Evolutionary conservation across 2,888 invertebrate species (phyloP).

Genomic region (Operophtera brumata): DNA sequence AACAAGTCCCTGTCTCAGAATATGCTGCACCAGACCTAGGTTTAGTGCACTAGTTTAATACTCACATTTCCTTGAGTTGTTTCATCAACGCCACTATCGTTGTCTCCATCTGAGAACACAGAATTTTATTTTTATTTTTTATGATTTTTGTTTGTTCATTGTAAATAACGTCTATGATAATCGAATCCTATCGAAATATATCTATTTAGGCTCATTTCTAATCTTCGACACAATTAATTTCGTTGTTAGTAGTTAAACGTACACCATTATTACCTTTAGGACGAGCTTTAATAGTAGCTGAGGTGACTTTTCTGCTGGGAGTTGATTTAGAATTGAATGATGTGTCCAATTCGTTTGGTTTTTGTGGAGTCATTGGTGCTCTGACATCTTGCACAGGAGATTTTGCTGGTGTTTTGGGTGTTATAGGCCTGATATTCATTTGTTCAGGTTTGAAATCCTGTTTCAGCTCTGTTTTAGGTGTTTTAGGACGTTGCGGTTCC

Average conservation of each 20-base stretch:
- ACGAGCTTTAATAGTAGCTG: conserved; percentile 69
- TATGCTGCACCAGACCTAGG: no score
- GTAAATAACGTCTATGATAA: neutral
- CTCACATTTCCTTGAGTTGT: conserved; percentile 90
- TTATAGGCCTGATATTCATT: conserved; percentile 42
- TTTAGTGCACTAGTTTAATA: no score
- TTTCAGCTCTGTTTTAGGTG: conserved; percentile 60
- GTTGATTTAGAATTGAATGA: conserved; percentile 61
- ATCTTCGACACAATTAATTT: no score
- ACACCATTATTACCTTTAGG: conserved; percentile 63
- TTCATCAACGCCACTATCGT: conserved; percentile 91
- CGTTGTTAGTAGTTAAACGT: neutral
- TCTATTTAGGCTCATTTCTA: conserved; percentile 60
- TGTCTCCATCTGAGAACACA: conserved; percentile 87
- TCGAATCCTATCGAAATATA: conserved; percentile 17
- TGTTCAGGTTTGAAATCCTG: conserved; percentile 42
- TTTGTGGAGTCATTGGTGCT: conserved; percentile 54
- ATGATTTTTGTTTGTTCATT: neutral
- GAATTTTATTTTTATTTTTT: neutral
- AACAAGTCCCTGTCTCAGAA: no score
- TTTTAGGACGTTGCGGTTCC: conserved; percentile 66
- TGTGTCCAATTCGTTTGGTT: conserved; percentile 66
- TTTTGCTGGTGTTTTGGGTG: conserved; percentile 55
- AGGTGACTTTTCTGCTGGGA: conserved; percentile 65
- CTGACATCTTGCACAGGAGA: conserved; percentile 57